Base-by-base conservation (phyloP, 2,888 invertebrate species). In the Sericinus montela region DNA sequence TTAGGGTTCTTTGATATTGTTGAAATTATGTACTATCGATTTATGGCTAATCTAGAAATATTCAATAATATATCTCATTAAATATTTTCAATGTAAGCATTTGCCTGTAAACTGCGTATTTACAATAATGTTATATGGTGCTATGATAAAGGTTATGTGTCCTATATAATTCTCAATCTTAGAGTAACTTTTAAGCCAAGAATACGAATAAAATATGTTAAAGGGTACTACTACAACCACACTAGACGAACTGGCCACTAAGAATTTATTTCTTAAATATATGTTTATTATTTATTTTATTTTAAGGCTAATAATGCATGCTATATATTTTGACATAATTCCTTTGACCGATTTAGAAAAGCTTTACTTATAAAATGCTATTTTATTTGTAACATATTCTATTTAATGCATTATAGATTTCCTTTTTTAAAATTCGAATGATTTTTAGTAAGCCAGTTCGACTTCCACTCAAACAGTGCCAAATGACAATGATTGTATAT, bases 21-120 rank as follows among this genome's bases (percentile, higher is more conserved):
- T 84, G 82, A 70, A 70, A 73, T 74, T 75, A 83, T 82, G 85
- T 86, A 85, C 84, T 86, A 86, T 84, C 75, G 79, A 77, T 80
- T 83, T 79, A 80, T 63, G 74, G 82, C 78, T 87, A 80, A 71
- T 72, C 83, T 85, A 85, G 75, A 71, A 65, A 78, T 82, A 83
- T 78, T 80, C 72, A 64, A 66, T 71, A 67, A 60, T 67, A 67
- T 67, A 65, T 65, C 69, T 80, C 64, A 69, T 75, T 73, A 74
- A 72, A 78, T 68, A 77, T 50, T 39, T 74, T 75, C 65, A 67
- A 62, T 52, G 67, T 62, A 82, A 84, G 84, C 83, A 72, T 82
- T 75, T 77, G 80, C 67, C 63, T 73, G 74, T 76, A 59, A 66
- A 72, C 64, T 72, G 76, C 73, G 65, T 82, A 82, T 83, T 68